Evolutionary conservation across 2,113 vertebrate species (phyloP).

Genomic region (Myocastor coypus): DNA sequence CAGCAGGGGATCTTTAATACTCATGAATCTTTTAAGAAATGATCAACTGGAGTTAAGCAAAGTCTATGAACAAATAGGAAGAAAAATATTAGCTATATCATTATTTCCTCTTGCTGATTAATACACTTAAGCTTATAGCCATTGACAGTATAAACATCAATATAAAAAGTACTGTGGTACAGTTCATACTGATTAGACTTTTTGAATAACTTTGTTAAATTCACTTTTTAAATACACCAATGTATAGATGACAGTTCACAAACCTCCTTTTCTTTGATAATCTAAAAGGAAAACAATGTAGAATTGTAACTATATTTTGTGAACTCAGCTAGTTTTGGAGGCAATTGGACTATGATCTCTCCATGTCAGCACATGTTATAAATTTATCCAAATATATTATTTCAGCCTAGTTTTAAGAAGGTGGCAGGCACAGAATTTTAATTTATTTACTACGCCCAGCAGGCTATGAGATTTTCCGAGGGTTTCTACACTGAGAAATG

Average conservation of each 20-base stretch:
- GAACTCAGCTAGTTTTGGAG: background rate
- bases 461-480: background rate
- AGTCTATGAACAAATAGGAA: background rate
- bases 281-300: background rate
- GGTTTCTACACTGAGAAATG: background rate
- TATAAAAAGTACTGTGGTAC: background rate
- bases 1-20: background rate
- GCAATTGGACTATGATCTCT: background rate
- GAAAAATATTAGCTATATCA: accelerated
- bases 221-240: background rate
- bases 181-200: background rate
- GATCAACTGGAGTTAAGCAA: background rate
- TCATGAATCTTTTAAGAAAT: background rate
- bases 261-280: background rate
- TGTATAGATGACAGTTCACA: background rate
- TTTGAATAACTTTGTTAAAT: background rate
- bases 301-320: background rate
- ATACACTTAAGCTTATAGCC: background rate
- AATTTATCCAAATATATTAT: background rate
- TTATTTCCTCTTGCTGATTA: background rate
- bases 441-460: background rate
- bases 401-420: background rate
- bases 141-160: background rate
- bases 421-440: background rate
- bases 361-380: background rate